Conservation (phyloP, 2,797 vertebrate genomes). For the Psittacula derbiana region DNA sequence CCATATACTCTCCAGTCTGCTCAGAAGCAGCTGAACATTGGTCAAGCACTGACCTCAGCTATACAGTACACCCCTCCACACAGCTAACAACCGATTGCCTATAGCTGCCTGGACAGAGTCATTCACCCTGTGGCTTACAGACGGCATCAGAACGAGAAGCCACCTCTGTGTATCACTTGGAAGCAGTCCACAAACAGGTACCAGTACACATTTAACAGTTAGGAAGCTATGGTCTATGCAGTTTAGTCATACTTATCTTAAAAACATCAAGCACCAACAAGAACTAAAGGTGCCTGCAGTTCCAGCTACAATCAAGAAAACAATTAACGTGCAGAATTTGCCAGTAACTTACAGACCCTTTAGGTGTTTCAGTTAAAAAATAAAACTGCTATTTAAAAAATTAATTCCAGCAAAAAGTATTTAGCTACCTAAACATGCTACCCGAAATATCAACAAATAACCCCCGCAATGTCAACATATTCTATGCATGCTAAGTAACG, state of each 20-base stretch:
- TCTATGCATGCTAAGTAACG: neutral
- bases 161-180: too few relatives aligned
- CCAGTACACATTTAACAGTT: fast-evolving
- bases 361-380: neutral
- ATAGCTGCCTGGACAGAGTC: neutral
- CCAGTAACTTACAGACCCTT: neutral
- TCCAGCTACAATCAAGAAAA: neutral
- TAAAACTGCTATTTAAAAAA: neutral
- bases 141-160: neutral
- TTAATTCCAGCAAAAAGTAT: neutral
- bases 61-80: neutral
- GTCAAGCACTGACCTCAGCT: neutral
- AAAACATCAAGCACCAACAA: neutral
- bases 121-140: neutral
- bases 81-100: fast-evolving
- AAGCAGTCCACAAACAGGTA: neutral
- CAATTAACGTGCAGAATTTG: neutral
- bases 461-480: neutral
- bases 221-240: neutral
- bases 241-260: neutral
- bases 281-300: neutral
- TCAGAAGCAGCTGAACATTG: neutral
- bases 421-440: neutral
- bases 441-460: neutral
- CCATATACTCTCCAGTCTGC: neutral